Conservation (phyloP, 2,797 vertebrate genomes). For the Clamator glandarius region DNA sequence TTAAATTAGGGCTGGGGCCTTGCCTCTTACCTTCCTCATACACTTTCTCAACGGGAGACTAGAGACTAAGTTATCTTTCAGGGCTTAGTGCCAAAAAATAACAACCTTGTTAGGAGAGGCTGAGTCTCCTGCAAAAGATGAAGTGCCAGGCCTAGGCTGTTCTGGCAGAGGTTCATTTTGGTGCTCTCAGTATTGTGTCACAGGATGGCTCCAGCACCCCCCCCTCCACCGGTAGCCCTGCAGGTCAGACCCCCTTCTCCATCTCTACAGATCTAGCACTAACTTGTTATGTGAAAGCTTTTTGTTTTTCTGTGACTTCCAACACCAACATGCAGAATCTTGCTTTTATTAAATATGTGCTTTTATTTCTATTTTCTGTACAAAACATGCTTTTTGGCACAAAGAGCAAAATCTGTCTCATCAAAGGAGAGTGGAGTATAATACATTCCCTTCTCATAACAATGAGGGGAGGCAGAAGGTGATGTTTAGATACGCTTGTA, state of each 20-base stretch:
- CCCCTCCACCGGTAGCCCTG: rapidly evolving
- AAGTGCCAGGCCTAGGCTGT: neutral
- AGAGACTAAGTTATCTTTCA: neutral
- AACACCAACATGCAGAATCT: conserved; percentile 33
- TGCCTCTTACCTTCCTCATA: neutral
- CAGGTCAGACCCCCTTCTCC: neutral
- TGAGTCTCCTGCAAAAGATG: neutral
- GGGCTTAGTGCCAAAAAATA: neutral
- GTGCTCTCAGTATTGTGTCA: rapidly evolving
- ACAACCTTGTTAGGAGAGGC: neutral
- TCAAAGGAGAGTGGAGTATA: conserved; percentile 53
- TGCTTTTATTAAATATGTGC: conserved; percentile 41
- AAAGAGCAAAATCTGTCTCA: conserved; percentile 28
- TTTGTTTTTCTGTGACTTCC: conserved; percentile 12
- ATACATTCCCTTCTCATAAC: conserved; percentile 52
- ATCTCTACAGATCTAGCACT: neutral
- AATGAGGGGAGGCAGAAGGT: conserved; percentile 57
- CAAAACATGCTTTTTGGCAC: conserved; percentile 59
- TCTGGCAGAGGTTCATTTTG: neutral
- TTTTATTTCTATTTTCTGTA: conserved; percentile 58
- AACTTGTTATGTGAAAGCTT: neutral
- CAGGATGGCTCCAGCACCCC: neutral
- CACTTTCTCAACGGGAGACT: neutral
- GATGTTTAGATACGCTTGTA: conserved; percentile 48
- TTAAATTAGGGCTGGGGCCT: neutral